Evolutionary conservation across 2,888 invertebrate genomes (phyloP).

Genomic region (Cynaeus angustus): DNA sequence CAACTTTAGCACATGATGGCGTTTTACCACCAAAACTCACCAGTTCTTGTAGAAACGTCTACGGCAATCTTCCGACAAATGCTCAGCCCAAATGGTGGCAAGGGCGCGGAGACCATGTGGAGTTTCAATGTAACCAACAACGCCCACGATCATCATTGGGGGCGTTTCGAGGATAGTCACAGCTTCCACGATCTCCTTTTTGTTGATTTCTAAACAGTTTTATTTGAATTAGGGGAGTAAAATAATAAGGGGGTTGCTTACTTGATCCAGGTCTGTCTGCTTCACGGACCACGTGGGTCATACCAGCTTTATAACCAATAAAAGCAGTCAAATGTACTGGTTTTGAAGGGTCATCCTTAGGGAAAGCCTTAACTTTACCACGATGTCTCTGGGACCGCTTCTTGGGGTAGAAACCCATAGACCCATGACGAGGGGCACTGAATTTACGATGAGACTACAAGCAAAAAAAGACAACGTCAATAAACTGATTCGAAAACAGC

Average conservation of each 20-base stretch:
- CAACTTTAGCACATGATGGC: background rate
- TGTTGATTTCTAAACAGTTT: slow-evolving; percentile 91
- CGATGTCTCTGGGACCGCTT: slow-evolving; percentile 97
- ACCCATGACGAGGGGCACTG: slow-evolving; percentile 99
- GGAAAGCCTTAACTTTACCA: slow-evolving; percentile 99
- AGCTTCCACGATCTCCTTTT: slow-evolving; percentile 99
- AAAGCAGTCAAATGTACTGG: slow-evolving; percentile 99
- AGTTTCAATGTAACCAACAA: slow-evolving; percentile 99
- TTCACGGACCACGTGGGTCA: slow-evolving; percentile 99
- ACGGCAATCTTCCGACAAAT: slow-evolving; percentile 98
- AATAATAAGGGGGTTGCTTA: slow-evolving; percentile 76
- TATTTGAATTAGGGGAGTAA: background rate
- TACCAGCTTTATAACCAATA: slow-evolving; percentile 99
- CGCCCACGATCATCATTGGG: slow-evolving; percentile 97
- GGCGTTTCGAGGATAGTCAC: slow-evolving; percentile 99
- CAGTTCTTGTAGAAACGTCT: slow-evolving; percentile 99
- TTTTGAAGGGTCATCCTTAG: slow-evolving; percentile 96
- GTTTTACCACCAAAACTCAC: slow-evolving; percentile 75
- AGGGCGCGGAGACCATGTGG: slow-evolving; percentile 96
- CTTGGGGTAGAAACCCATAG: slow-evolving; percentile 99
- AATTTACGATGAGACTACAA: slow-evolving; percentile 99
- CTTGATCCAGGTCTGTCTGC: slow-evolving; percentile 99
- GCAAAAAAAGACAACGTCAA: slow-evolving; percentile 42
- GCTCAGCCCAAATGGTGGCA: slow-evolving; percentile 98
- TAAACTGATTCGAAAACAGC: background rate